These are phyloP conservation scores for Scaptomyza flava DNA, from an alignment of 2,888 invertebrate species.

Conservation along the genomic window DNA sequence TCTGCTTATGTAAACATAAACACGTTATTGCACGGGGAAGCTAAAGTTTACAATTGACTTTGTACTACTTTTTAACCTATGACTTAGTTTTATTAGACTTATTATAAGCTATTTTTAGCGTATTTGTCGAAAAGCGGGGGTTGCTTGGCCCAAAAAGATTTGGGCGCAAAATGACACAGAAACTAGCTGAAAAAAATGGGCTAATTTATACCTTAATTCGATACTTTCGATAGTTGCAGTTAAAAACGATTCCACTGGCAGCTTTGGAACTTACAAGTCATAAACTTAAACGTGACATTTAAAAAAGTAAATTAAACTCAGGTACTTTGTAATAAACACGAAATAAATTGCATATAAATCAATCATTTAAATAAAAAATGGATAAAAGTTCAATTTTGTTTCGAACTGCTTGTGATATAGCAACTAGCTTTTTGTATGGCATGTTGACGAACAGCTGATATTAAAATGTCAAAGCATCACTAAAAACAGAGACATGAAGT, in stretches of 20 bases:
- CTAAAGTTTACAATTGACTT: constrained; percentile 39
- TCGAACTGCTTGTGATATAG: neutral
- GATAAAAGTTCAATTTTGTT: neutral
- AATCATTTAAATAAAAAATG: neutral
- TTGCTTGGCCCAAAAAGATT: constrained; percentile 34
- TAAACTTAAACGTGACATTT: neutral
- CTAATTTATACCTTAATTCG: constrained; percentile 23
- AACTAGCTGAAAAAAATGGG: constrained; percentile 13
- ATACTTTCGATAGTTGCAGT: neutral
- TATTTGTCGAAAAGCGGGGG: constrained; percentile 27
- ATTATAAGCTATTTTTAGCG: constrained; percentile 43
- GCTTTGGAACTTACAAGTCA: neutral
- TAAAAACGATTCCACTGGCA: neutral
- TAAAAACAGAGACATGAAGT: constrained; percentile 37
- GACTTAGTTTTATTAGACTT: constrained; percentile 41
- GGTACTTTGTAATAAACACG: neutral
- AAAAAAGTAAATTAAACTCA: neutral
- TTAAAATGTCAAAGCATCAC: constrained; percentile 30
- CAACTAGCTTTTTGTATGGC: constrained; percentile 12
- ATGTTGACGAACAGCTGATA: constrained; percentile 15
- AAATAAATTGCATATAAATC: neutral
- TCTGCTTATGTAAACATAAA: constrained; percentile 72
- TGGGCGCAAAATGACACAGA: constrained; percentile 40
- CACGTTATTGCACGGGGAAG: constrained; percentile 51
- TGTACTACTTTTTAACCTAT: constrained; percentile 36